A percentile compares a stretch with the other conserved stretches of the same genome.
Conservation (phyloP, 2,113 vertebrate species). For the Tamias sibiricus region DNA sequence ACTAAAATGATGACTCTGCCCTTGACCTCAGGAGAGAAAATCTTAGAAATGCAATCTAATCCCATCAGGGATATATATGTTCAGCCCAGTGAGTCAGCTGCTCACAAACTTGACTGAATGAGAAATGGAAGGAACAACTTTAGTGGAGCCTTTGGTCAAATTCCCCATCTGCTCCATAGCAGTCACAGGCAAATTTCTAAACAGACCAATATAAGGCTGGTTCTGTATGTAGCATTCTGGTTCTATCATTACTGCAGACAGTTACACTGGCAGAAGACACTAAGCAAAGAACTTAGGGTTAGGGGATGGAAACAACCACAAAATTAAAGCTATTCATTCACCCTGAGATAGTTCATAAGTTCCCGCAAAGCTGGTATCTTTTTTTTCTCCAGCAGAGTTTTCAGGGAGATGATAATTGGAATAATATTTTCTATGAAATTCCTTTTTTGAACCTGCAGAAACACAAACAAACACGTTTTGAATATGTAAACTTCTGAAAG, state of each 20-base stretch:
- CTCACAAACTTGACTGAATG: not conserved
- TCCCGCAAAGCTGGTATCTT: conserved; percentile 92
- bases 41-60: not conserved
- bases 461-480: conserved; percentile 55
- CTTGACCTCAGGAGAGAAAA: not conserved
- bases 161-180: not conserved
- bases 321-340: conserved; percentile 75
- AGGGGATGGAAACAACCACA: not conserved
- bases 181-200: not conserved
- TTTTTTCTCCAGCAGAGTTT: conserved; percentile 93
- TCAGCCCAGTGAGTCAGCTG: not conserved
- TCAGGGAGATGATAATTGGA: conserved; percentile 94
- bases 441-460: conserved; percentile 94
- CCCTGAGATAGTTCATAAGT: conserved; percentile 95
- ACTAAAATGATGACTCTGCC: not conserved
- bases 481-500: not conserved
- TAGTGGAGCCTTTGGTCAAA: not conserved
- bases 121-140: not conserved
- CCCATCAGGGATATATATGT: not conserved
- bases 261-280: not conserved
- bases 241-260: not conserved
- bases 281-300: not conserved
- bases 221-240: not conserved
- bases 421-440: conserved; percentile 95
- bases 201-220: not conserved